phyloP scores from a whole-genome alignment of 2,113 vertebrate genomes.

The Poicephalus meyeri region DNA sequence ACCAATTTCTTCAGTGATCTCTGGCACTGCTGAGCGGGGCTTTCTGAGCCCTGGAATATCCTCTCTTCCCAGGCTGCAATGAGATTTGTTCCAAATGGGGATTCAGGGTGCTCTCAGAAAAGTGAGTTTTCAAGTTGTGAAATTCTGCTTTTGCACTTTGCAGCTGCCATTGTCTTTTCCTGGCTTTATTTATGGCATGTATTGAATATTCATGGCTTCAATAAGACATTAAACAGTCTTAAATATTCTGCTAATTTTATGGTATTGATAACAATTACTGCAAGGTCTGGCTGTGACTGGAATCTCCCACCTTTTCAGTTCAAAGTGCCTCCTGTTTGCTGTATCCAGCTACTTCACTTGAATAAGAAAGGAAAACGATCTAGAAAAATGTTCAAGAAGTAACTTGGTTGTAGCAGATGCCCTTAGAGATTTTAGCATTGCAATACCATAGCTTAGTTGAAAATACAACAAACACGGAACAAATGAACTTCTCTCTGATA shows the following conservation, averaged over 20 bases:
- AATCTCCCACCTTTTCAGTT: background rate
- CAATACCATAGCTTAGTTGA: rapidly evolving
- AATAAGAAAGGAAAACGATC: background rate
- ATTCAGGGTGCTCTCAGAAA: background rate
- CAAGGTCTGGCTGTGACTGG: background rate
- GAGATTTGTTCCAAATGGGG: background rate
- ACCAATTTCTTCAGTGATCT: background rate
- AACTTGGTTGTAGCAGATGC: background rate
- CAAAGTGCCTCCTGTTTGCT: background rate
- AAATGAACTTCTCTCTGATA: background rate
- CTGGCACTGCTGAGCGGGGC: background rate
- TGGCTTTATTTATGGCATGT: background rate
- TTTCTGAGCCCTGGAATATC: background rate
- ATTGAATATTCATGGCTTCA: background rate
- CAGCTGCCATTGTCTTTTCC: background rate
- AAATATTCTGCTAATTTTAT: background rate
- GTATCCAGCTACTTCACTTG: background rate
- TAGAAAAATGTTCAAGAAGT: background rate
- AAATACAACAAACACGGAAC: background rate
- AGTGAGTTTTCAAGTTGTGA: background rate
- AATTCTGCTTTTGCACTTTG: background rate
- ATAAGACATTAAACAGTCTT: background rate
- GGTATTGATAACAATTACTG: background rate
- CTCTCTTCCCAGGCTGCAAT: background rate
- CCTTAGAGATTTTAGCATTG: background rate